A percentile compares a stretch with the other conserved stretches of the same genome.
Evolutionary conservation across 2,888 invertebrate species (phyloP).

Genomic region (Oxycera nigricornis): DNA sequence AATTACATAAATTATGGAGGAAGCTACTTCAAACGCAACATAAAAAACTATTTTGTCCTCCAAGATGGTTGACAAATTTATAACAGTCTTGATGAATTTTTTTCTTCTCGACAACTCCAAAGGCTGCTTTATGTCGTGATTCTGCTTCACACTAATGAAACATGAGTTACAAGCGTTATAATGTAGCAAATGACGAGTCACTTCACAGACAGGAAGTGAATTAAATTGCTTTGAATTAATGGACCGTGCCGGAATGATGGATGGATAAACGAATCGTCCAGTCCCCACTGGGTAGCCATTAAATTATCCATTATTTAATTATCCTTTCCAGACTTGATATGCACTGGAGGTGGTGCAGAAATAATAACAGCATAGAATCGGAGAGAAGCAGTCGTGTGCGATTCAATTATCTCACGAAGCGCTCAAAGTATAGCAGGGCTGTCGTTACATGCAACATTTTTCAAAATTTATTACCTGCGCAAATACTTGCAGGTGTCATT

Average conservation of each 20-base stretch:
- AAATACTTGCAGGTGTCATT: not conserved
- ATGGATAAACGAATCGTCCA: constrained; percentile 4
- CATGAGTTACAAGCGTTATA: constrained; percentile 24
- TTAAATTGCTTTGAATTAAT: constrained; percentile 37
- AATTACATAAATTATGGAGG: not conserved
- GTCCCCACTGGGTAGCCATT: not conserved
- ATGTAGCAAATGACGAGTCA: constrained; percentile 13
- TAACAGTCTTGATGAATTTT: not conserved
- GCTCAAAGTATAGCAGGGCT: not conserved
- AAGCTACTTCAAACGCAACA: not conserved
- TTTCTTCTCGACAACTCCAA: not conserved
- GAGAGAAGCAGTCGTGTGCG: constrained; percentile 16
- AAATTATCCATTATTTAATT: constrained; percentile 36
- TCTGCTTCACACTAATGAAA: constrained; percentile 15
- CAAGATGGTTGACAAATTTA: not conserved
- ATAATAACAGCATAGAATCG: not conserved
- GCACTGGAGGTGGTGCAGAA: no score
- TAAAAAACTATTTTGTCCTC: not conserved
- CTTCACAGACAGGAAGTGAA: constrained; percentile 21
- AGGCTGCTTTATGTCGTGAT: not conserved
- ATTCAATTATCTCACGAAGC: not conserved
- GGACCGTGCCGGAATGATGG: constrained; percentile 20
- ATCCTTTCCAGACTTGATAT: not conserved
- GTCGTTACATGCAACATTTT: not conserved
- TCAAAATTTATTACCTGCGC: constrained; percentile 15